Evolutionary conservation across 2,888 invertebrate species (phyloP), one percentile per base, ranked within the genome.

Genomic region (Orthonychiurus folsomi): DNA sequence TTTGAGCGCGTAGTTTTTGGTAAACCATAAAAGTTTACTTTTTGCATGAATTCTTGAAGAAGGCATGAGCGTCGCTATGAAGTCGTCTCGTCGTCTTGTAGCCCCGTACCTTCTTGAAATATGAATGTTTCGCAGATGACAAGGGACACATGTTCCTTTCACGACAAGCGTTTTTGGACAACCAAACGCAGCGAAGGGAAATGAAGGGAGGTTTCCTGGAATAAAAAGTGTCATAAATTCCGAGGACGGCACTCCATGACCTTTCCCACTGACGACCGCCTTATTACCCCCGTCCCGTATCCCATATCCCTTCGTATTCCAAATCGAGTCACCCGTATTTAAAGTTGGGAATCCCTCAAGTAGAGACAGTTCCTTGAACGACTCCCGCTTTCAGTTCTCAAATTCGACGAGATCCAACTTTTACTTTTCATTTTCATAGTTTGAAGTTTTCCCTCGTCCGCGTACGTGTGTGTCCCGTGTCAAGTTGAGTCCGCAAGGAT

Each of bases 221-320:
- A 37, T 37, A 37, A 37, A 37, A 37, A 37, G 37, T 37, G 37
- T 37, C 37, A 37, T 37, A 37, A 37, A 37, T 37, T 37, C 37
- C 15, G 15, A 5, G 37, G 5, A 37, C 37, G 37, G 5, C 5
- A 5, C 5, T 37, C 9, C 37, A 37, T 37, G 37, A 37, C 37
- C 37, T 37, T 37, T 37, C 37, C 37, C 37, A 37, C 37, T 15
- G 15, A 37, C n/a, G 37, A 15, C 37, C 15, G 15, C 5, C 5
- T 9, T 15, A 9, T 37, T 5, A 15, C 37, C 5, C 37, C 15
- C 15, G 37, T 5, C 37, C 5, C 15, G 9, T 37, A 37, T 37
- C 15, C 37, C 37, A 37, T 37, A 15, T 9, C 37, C 37, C 5
- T 37, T 37, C 15, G 5, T 37, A 37, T 37, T 37, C 37, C 5